Percentiles rank a stretch among this genome's conserved stretches.
Evolutionary conservation across 2,888 invertebrate genomes (phyloP).

Genomic region (Cerceris rybyensis): DNA sequence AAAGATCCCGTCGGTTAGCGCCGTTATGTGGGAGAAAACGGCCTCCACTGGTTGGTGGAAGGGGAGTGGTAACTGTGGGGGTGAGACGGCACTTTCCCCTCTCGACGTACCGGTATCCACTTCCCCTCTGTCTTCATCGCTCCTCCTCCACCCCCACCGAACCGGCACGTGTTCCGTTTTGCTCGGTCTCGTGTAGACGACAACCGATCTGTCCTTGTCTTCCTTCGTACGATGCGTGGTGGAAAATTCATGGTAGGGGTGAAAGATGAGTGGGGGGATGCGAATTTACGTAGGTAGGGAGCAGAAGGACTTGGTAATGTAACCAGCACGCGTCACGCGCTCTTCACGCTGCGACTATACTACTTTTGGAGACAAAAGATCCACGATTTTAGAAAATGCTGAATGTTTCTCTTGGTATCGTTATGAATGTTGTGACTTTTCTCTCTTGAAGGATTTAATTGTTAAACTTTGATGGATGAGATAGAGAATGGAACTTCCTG

Average conservation of each 20-base stretch:
- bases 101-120: conserved; percentile 47
- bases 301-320: conserved; percentile 64
- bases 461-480: too few relatives aligned
- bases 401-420: background rate
- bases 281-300: conserved; percentile 63
- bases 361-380: conserved; percentile 44
- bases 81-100: conserved; percentile 63
- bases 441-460: too few relatives aligned
- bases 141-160: conserved; percentile 65
- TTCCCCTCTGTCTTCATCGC: conserved; percentile 56
- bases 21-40: conserved; percentile 65
- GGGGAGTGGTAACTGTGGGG: conserved; percentile 67
- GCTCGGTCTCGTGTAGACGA: conserved; percentile 42
- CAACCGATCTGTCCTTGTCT: conserved; percentile 50
- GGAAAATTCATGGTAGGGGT: conserved; percentile 40
- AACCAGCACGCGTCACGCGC: conserved; percentile 72
- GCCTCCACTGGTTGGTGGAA: conserved; percentile 67
- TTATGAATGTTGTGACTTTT: background rate
- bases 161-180: conserved; percentile 47
- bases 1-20: conserved; percentile 63
- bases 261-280: conserved; percentile 50
- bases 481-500: too few relatives aligned
- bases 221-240: conserved; percentile 19
- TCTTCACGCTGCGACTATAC: conserved; percentile 60
- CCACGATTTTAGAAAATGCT: conserved; percentile 36